Evolutionary conservation across 2,113 vertebrate species (phyloP).

Genomic region (Dromaius novaehollandiae): DNA sequence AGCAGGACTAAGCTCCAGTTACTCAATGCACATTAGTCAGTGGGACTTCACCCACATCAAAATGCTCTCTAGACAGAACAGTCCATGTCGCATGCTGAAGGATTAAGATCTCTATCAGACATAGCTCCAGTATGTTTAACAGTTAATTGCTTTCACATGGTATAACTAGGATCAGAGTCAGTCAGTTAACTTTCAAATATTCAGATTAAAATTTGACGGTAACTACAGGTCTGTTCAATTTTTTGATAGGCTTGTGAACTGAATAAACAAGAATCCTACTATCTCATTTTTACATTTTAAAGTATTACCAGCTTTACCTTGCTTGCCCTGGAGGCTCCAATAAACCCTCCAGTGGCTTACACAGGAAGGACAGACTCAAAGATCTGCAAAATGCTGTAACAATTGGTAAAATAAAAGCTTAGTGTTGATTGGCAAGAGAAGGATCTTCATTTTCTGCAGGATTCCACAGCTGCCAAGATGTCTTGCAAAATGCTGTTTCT

Average conservation of each 20-base stretch:
- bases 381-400: neutral
- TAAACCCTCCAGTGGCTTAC: neutral
- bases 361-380: neutral
- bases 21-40: too few relatives aligned
- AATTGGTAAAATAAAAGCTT: neutral
- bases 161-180: neutral
- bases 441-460: conserved; percentile 70
- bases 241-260: neutral
- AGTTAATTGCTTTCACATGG: neutral
- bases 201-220: neutral
- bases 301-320: neutral
- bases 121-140: neutral
- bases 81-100: neutral
- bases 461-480: conserved; percentile 81
- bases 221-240: neutral
- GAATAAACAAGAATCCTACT: neutral
- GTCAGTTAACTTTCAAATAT: neutral
- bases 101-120: neutral
- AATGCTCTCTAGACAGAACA: neutral
- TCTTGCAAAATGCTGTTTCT: conserved; percentile 84
- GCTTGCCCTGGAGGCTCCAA: neutral
- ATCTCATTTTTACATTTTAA: neutral
- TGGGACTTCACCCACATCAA: neutral
- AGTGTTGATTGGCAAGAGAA: neutral
- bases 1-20: neutral